Evolutionary conservation across 1,140 invertebrate genomes (phyloP), one percentile per base, ranked within the genome.

Genomic region (Drosophila parabipectinata): DNA sequence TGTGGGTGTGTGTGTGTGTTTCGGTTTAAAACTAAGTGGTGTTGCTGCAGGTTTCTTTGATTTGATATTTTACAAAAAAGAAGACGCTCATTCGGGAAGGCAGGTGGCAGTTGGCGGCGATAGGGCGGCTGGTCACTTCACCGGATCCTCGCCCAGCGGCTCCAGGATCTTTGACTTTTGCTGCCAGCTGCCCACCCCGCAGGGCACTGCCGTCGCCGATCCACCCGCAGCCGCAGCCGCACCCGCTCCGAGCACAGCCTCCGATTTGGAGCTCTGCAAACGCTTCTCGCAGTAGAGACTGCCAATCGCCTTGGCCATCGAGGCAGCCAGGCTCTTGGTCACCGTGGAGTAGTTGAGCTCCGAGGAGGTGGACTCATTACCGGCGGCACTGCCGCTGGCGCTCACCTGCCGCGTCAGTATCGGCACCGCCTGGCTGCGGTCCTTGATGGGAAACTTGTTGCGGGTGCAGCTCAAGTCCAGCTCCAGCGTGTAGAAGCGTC

Each of bases 371-470:
- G 44, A 48, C n/a, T 41, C 10, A 18, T 47, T 30, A 34, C 32
- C 5, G 14, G 18, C 32, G 9, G 5, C 4, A 39, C 41, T 4
- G 26, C 9, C 52, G 9, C 48, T 10, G 48, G 32, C 47, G 12
- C 76, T 74, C 6, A 54, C 56, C 51, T 73, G 77, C 8, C 59
- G 57, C 24, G 18, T 39, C 0, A 50, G 53, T 12, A 71, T 45
- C 12, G 41, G 24, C 6, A 41, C 18, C 12, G 50, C 55, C 44
- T 63, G 79, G 44, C 62, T 82, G 50, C 91, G 89, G 73, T 92
- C 79, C 24, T 75, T 92, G 10, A 92, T 91, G n/a, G 91, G 91
- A 76, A 92, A 92, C 68, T 92, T 92, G 56, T 92, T 92, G 24
- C 87, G 90, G 14, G 91, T 91, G 69, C 91, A 92, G 56, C 91